Evolutionary conservation across 2,888 invertebrate genomes (phyloP), one percentile per base, ranked within the genome.

Genomic region (Diachrysia chrysitis): DNA sequence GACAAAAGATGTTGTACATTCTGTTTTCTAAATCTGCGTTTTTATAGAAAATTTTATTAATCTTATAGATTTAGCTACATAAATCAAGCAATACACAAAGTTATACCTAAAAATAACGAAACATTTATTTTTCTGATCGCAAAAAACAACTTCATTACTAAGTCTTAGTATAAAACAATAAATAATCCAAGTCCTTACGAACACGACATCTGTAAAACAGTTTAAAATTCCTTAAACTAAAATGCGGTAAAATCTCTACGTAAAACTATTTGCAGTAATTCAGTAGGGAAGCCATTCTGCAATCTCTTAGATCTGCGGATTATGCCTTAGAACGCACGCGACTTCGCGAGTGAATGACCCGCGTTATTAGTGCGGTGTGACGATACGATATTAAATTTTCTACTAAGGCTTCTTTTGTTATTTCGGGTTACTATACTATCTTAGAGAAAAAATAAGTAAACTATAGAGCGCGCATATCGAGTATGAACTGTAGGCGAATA

Each of bases 251-350:
- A 16, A 23, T 17, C 14, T n/a, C 66, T 74, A 67, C 32, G 68
- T 81, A 80, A 86, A 85, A 85, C 85, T 86, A 90, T 89, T 87
- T 85, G 86, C 86, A 87, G 86, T 89, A 87, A 87, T 87, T 89
- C 85, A 86, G 73, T 56, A 63, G 73, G 72, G 84, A 83, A 85
- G 81, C 83, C 81, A 69, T 76, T 81, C 75, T 69, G 60, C 83
- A 85, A 84, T 86, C 84, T 85, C 81, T 83, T 81, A 79, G 82
- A 85, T 85, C 84, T 79, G 57, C 63, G 84, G 86, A 85, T 89
- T 87, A 88, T 66, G 56, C 67, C 58, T 60, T 51, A 64, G 76
- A 71, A 71, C 71, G 71, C 78, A 78, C 79, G 82, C 77, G 70
- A 79, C 74, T 69, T 76, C 48, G 70, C 75, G 73, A 83, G 83